Evolutionary conservation across 2,113 vertebrate genomes (phyloP), one percentile per base, ranked within the genome.

Genomic region (Neomonachus schauinslandi): DNA sequence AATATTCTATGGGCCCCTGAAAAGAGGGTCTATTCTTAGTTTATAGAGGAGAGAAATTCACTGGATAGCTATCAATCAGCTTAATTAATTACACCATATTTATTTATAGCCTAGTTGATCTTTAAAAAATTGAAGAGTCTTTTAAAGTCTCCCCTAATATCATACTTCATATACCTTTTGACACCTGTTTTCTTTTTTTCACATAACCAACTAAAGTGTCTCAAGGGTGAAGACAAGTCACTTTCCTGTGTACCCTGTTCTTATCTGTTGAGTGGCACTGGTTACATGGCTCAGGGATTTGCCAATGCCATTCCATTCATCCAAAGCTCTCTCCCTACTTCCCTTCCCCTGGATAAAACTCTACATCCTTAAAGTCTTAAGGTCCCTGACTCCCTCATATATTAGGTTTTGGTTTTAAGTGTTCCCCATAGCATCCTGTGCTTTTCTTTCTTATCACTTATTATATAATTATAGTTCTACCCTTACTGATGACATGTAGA

Each of bases 41-140:
- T 83, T 94, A 21, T 77, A 72, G 15, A 53, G 14, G 53, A 76
- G 57, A 65, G 36, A 97, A 96, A 93, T 88, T 93, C 84, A 95
- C 46, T 91, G 92, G 21, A 26, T 76, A 89, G 16, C 28, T 89
- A 83, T 86, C 94, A 85, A 57, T 94, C 53, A 67, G 65, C 12
- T 19, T 77, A 88, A 96, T 91, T 92, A n/a, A 42, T 42, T 42
- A 5, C 39, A 42, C 83, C 57, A 82, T 69, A 63, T 88, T 51
- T 92, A 87, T 97, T 96, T 96, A 95, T 88, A 49, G n/a, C 36
- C 63, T n/a, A 76, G 77, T 92, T 91, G 69, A 94, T 95, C 67
- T 97, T 97, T 97, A 81, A 93, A 94, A 95, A 92, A 46, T 51
- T 97, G 42, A 92, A 95, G 65, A 24, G 1, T 3, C 31, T 84